These are phyloP conservation scores for Zaprionus capensis DNA, from an alignment of 1,140 invertebrate genomes.

Conservation along the genomic window DNA sequence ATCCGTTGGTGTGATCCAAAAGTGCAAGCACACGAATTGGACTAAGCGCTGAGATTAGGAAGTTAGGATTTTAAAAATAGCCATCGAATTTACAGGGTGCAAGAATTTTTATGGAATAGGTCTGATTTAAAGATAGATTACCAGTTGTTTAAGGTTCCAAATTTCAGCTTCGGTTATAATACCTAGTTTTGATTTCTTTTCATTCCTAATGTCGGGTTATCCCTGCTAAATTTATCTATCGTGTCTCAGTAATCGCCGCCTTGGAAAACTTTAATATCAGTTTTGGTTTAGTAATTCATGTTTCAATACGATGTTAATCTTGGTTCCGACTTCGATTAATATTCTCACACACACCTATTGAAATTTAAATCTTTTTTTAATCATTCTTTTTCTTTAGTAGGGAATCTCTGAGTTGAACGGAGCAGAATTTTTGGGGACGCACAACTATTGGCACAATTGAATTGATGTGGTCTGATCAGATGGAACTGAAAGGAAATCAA, in stretches of 20 bases:
- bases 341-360: background rate
- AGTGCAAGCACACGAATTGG: background rate
- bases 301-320: background rate
- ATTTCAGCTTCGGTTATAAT: background rate
- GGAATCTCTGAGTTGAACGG: background rate
- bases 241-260: background rate
- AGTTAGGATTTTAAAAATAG: background rate
- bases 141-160: background rate
- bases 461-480: conserved; percentile 8
- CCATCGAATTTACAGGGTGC: background rate
- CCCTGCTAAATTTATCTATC: background rate
- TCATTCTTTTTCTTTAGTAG: background rate
- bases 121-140: background rate
- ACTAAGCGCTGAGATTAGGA: background rate
- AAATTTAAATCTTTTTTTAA: background rate
- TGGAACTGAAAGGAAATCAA: conserved; percentile 9
- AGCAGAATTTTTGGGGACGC: conserved; percentile 2
- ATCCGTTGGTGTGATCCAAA: background rate
- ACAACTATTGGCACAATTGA: conserved; percentile 42
- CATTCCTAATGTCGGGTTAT: background rate
- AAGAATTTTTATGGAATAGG: background rate
- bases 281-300: background rate
- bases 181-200: background rate
- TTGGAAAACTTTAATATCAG: background rate
- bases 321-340: background rate